A percentile compares a stretch with the other conserved stretches of the same genome.
Conservation (phyloP, 2,888 invertebrate species). For the Coecobrya sp. region DNA sequence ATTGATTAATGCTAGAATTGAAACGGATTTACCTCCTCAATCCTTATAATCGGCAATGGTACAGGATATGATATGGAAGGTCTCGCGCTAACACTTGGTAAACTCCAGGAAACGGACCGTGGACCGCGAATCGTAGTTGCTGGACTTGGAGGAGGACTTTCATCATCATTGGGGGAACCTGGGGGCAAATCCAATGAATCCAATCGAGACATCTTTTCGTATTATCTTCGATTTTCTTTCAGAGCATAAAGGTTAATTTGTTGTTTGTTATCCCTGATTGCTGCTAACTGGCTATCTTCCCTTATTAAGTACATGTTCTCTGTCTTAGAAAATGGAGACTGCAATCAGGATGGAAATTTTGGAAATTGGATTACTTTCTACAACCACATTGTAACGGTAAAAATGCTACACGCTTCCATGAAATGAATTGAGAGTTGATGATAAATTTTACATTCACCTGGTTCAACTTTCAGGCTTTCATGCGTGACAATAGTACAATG, state of each 20-base stretch:
- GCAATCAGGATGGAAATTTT: too few species aligned
- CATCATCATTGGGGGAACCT: conserved; percentile 69
- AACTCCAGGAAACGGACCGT: conserved; percentile 85
- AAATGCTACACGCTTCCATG: too few species aligned
- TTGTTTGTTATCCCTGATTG: not conserved
- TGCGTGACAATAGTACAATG: not conserved
- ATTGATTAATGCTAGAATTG: not conserved
- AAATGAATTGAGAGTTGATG: too few species aligned
- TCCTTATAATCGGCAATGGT: conserved; percentile 76
- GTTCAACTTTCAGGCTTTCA: too few species aligned
- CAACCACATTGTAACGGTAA: too few species aligned
- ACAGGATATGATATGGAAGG: conserved; percentile 74
- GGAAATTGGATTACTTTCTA: too few species aligned
- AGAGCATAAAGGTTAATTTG: not conserved
- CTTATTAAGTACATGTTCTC: too few species aligned
- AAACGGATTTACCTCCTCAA: conserved; percentile 65
- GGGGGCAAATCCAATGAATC: conserved; percentile 81
- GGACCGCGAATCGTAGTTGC: conserved; percentile 79
- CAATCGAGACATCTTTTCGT: conserved; percentile 38
- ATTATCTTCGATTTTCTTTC: not conserved
- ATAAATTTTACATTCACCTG: not conserved
- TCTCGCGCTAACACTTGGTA: conserved; percentile 81
- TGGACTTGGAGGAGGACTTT: conserved; percentile 83
- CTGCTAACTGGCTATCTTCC: not conserved
- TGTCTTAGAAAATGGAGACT: not conserved